Conservation (phyloP, 2,113 vertebrate species). For the Xiphophorus hellerii region DNA sequence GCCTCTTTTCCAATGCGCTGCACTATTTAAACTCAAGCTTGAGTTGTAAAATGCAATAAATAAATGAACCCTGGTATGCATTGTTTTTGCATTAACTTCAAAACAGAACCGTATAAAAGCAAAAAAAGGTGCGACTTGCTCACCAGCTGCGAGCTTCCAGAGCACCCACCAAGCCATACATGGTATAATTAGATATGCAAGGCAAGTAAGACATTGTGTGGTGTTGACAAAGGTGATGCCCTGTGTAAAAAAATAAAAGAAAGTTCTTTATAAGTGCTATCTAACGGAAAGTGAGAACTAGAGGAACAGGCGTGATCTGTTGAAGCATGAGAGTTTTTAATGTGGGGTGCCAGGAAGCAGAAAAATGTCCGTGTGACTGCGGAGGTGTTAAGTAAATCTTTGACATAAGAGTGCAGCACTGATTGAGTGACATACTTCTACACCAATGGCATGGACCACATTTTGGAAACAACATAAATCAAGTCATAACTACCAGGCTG, state of each 20-base stretch:
- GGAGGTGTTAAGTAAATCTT: not conserved
- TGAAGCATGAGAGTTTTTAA: not conserved
- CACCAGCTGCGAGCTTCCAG: not conserved
- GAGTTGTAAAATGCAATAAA: too few species aligned
- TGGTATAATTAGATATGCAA: not conserved
- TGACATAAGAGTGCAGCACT: not conserved
- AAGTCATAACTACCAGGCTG: not conserved
- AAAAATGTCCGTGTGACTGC: not conserved
- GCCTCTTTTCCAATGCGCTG: not conserved
- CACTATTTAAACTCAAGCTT: not conserved
- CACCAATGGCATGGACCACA: not conserved
- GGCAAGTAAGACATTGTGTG: not conserved
- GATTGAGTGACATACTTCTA: not conserved
- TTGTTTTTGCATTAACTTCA: too few species aligned
- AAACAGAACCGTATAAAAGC: too few species aligned
- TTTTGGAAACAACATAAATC: not conserved
- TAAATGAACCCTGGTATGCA: not conserved
- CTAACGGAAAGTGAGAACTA: not conserved
- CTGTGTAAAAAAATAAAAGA: too few species aligned
- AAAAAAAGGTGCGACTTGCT: not conserved
- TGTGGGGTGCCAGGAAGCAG: not conserved
- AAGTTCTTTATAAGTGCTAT: not conserved
- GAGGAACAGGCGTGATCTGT: not conserved
- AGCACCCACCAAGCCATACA: not conserved
- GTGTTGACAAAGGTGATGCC: not conserved